Percentiles rank a stretch among this genome's conserved stretches.
These are phyloP conservation scores for Notarius lentiginosus DNA, from an alignment of 2,113 vertebrate species.

Conservation along the genomic window DNA sequence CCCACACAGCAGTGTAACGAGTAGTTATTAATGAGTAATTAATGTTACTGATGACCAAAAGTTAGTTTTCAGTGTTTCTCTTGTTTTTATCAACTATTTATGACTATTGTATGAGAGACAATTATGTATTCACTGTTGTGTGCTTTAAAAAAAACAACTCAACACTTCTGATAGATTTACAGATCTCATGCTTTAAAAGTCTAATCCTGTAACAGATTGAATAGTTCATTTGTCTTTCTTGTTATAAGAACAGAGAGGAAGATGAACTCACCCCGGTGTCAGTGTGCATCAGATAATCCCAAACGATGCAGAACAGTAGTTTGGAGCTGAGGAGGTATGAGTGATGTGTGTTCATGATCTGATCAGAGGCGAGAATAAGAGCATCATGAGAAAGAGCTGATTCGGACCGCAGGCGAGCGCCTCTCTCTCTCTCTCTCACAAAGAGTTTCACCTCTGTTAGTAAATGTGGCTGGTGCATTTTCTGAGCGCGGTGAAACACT, in stretches of 20 bases:
- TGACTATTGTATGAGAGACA: neutral
- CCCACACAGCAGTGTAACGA: neutral
- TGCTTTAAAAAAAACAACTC: too few relatives aligned
- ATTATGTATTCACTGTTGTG: neutral
- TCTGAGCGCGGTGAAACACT: conserved; percentile 25
- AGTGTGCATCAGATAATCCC: conserved; percentile 38
- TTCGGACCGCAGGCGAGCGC: too few relatives aligned
- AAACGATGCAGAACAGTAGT: conserved; percentile 42
- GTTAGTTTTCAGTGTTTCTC: neutral
- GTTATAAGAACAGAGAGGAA: neutral
- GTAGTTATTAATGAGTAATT: neutral
- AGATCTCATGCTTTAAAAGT: neutral
- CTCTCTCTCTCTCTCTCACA: neutral
- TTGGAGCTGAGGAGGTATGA: conserved; percentile 24
- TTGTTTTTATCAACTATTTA: neutral
- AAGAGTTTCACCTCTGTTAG: neutral
- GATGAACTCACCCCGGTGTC: conserved; percentile 45
- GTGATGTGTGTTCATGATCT: conserved; percentile 12
- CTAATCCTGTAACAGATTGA: too few relatives aligned
- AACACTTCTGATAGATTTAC: neutral
- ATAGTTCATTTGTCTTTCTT: neutral
- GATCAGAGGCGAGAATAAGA: neutral
- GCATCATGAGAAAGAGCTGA: too few relatives aligned
- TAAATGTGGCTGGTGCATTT: conserved; percentile 43
- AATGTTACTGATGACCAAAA: neutral